phyloP scores from a whole-genome alignment of 2,888 invertebrate genomes.

The Athalia circularis region DNA sequence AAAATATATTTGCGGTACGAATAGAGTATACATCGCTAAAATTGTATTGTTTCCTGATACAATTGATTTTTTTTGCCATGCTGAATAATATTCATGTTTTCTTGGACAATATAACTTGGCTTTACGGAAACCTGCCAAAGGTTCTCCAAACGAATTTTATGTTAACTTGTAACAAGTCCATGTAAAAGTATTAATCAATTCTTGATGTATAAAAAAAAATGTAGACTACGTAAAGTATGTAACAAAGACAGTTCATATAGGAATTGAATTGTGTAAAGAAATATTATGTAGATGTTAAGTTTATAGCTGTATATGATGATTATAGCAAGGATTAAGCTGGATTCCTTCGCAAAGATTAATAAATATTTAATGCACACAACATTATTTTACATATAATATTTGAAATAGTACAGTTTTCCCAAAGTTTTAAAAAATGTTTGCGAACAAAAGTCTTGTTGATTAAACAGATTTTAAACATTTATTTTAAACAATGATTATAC shows the following conservation, averaged over 20 bases:
- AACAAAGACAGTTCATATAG: constrained; percentile 33
- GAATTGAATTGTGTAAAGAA: constrained; percentile 36
- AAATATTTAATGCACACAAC: constrained; percentile 28
- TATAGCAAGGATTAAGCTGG: constrained; percentile 37
- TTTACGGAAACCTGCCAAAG: constrained; percentile 3
- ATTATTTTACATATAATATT: neutral
- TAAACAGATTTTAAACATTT: neutral
- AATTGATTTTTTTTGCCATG: no score
- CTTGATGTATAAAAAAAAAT: constrained; percentile 35
- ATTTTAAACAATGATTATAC: constrained; percentile 12
- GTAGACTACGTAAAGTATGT: constrained; percentile 2
- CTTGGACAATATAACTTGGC: constrained; percentile 25
- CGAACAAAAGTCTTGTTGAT: neutral
- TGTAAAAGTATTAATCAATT: constrained; percentile 29
- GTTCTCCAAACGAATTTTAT: constrained; percentile 27
- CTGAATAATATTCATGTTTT: neutral
- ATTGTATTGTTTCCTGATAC: no score
- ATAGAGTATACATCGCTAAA: no score
- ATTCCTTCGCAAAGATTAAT: constrained; percentile 36
- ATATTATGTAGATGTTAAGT: constrained; percentile 41
- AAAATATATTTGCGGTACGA: no score
- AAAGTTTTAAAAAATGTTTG: no score
- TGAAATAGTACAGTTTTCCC: neutral
- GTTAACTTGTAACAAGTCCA: constrained; percentile 20
- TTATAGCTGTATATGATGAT: constrained; percentile 40